phyloP scores from a whole-genome alignment of 2,113 vertebrate genomes.

The Lontra canadensis region DNA sequence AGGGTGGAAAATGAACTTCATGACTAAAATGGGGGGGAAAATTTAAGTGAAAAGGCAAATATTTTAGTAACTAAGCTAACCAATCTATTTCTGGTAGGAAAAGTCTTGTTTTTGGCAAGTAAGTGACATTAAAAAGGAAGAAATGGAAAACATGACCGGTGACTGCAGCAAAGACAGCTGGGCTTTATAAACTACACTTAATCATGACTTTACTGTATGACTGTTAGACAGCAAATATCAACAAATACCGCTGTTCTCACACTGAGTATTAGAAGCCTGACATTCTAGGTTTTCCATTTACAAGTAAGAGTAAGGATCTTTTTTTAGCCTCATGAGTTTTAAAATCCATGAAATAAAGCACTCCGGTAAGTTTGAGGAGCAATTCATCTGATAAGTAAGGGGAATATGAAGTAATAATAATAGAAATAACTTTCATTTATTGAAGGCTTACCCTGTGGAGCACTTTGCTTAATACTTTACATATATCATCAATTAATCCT shows the following conservation, averaged over 20 bases:
- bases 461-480: background rate
- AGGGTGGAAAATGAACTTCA: constrained; percentile 12
- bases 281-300: background rate
- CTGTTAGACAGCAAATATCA: background rate
- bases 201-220: background rate
- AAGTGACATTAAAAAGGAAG: constrained; percentile 31
- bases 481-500: background rate
- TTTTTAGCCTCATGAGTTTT: background rate
- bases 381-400: background rate
- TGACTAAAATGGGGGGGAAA: background rate
- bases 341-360: constrained; percentile 18
- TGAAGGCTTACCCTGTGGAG: background rate
- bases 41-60: constrained; percentile 33
- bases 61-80: constrained; percentile 30
- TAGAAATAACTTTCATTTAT: background rate
- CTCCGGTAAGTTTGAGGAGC: background rate
- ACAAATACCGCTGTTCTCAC: background rate
- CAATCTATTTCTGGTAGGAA: background rate
- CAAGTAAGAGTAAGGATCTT: background rate
- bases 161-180: constrained; percentile 4
- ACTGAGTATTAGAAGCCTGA: background rate
- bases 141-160: constrained; percentile 10
- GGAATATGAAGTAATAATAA: background rate
- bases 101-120: constrained; percentile 35
- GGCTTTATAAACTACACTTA: constrained; percentile 24